These are phyloP conservation scores for Terrapene triunguis DNA, from an alignment of 2,113 vertebrate species.

Conservation along the genomic window DNA sequence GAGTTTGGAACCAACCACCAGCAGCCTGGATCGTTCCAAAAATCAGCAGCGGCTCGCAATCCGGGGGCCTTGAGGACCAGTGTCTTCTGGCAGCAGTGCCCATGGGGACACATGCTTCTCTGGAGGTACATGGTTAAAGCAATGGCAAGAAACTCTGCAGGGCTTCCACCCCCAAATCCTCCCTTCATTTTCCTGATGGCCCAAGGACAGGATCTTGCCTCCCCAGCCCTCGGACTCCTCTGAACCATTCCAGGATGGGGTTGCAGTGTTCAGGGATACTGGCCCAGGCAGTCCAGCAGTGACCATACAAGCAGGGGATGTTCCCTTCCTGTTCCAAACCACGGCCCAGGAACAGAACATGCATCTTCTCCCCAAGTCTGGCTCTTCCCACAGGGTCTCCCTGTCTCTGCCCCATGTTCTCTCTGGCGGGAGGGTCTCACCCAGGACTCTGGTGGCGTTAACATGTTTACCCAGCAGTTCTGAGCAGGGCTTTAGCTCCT, in stretches of 20 bases:
- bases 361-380: too few relatives aligned
- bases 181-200: not conserved
- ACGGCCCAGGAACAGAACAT: too few relatives aligned
- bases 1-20: not conserved
- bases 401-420: too few relatives aligned
- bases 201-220: not conserved
- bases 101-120: not conserved
- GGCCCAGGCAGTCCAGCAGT: not conserved
- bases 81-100: too few relatives aligned
- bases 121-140: not conserved
- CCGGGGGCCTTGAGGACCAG: too few relatives aligned
- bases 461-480: too few relatives aligned
- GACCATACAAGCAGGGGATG: not conserved
- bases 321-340: not conserved
- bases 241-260: not conserved
- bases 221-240: too few relatives aligned
- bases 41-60: not conserved
- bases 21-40: not conserved
- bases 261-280: not conserved
- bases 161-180: not conserved
- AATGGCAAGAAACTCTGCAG: not conserved
- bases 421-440: too few relatives aligned
- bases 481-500: too few relatives aligned
- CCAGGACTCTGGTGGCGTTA: too few relatives aligned
- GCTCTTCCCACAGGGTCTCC: too few relatives aligned